Conservation (phyloP, 2,888 invertebrate genomes). For the Hydriomena furcata region DNA sequence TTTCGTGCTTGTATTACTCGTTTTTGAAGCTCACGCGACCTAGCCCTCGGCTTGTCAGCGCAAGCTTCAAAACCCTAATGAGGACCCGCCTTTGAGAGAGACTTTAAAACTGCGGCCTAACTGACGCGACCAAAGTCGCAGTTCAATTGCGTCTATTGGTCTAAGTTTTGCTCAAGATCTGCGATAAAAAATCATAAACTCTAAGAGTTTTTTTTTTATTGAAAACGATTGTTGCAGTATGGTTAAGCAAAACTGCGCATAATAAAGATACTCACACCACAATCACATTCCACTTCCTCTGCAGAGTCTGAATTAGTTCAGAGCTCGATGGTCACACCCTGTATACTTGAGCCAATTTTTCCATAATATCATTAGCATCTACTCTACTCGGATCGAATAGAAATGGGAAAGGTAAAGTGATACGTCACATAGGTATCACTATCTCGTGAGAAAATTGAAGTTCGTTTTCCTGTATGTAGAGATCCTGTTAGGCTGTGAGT, state of each 20-base stretch:
- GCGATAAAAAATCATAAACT: too few relatives aligned
- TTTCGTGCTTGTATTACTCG: too few relatives aligned
- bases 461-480: slow-evolving; percentile 23
- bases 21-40: too few relatives aligned
- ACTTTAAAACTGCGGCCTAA: too few relatives aligned
- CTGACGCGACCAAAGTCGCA: too few relatives aligned
- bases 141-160: too few relatives aligned
- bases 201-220: too few relatives aligned
- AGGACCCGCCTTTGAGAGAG: too few relatives aligned
- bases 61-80: too few relatives aligned
- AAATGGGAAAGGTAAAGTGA: slow-evolving; percentile 43
- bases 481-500: slow-evolving; percentile 14
- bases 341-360: slow-evolving; percentile 66
- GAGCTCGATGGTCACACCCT: slow-evolving; percentile 51
- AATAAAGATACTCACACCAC: neutral
- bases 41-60: too few relatives aligned
- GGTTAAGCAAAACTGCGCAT: neutral
- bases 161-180: too few relatives aligned
- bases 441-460: slow-evolving; percentile 33
- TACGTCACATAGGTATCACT: slow-evolving; percentile 38
- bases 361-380: slow-evolving; percentile 66
- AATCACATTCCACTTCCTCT: neutral
- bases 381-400: slow-evolving; percentile 40
- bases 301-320: neutral
- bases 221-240: neutral